Conservation (phyloP, 2,888 invertebrate genomes). For the Drosophila subquinaria region DNA sequence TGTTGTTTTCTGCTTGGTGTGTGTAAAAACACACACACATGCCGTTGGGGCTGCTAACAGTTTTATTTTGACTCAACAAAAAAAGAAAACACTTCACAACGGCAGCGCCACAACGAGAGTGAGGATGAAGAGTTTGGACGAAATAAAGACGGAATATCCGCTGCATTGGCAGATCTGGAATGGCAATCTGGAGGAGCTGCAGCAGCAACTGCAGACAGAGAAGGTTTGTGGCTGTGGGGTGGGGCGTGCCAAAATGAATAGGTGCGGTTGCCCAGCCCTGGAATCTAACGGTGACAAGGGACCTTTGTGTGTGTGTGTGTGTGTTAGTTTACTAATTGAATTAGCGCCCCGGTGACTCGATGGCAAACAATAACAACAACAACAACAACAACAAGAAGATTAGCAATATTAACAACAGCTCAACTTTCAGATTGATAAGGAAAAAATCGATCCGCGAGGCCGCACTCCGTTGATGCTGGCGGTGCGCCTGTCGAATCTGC, state of each 20-base stretch:
- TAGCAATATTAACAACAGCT: slow-evolving; percentile 19
- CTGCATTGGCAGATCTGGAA: slow-evolving; percentile 95
- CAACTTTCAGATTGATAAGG: slow-evolving; percentile 89
- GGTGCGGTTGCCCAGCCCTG: slow-evolving; percentile 31
- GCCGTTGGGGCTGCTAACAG: slow-evolving; percentile 26
- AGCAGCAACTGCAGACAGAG: slow-evolving; percentile 88
- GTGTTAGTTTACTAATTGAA: slow-evolving; percentile 62
- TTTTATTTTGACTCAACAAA: slow-evolving; percentile 32
- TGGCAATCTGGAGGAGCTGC: slow-evolving; percentile 90
- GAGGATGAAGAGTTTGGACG: slow-evolving; percentile 73
- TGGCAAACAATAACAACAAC: slow-evolving; percentile 22
- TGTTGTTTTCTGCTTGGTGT: slow-evolving; percentile 23
- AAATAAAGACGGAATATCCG: slow-evolving; percentile 89
- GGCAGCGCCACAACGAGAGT: slow-evolving; percentile 32
- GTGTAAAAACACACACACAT: not conserved
- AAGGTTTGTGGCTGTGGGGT: slow-evolving; percentile 86
- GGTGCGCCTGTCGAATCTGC: slow-evolving; percentile 94
- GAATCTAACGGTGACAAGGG: not conserved
- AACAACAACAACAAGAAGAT: slow-evolving; percentile 21
- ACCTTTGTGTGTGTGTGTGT: slow-evolving; percentile 12
- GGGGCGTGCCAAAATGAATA: slow-evolving; percentile 12
- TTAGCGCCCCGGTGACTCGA: slow-evolving; percentile 56
- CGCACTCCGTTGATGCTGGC: slow-evolving; percentile 97
- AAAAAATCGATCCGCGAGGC: slow-evolving; percentile 93
- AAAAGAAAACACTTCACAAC: slow-evolving; percentile 22